These are phyloP conservation scores for Phocides pigmalion DNA, from an alignment of 1,140 invertebrate genomes.

Conservation along the genomic window DNA sequence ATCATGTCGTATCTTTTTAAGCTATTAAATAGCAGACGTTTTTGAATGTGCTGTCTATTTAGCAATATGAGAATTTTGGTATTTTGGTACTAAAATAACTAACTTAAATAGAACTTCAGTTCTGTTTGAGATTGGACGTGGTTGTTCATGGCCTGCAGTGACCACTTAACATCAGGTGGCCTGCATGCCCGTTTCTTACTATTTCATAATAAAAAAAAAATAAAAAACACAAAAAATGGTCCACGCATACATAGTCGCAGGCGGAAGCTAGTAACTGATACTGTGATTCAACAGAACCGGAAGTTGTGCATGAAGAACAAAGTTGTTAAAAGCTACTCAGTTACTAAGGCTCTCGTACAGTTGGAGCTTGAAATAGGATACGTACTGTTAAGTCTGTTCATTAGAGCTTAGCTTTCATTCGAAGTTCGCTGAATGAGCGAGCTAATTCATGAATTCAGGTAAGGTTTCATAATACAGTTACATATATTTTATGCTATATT, in stretches of 20 bases:
- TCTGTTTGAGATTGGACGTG: too few species aligned
- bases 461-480: too few species aligned
- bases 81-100: too few species aligned
- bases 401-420: background rate
- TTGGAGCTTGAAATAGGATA: background rate
- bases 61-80: background rate
- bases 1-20: background rate
- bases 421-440: background rate
- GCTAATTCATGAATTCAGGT: background rate
- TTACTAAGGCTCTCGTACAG: background rate
- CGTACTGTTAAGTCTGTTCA: background rate
- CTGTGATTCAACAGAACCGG: background rate
- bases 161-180: too few species aligned
- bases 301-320: background rate
- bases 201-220: background rate
- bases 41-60: background rate
- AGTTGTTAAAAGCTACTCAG: background rate
- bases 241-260: background rate
- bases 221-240: background rate
- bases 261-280: background rate
- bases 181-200: too few species aligned
- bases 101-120: too few species aligned
- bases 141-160: too few species aligned
- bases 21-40: background rate
- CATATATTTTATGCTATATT: too few species aligned